Conservation (phyloP, 1,140 invertebrate genomes). For the Neodiprion pinetum region DNA sequence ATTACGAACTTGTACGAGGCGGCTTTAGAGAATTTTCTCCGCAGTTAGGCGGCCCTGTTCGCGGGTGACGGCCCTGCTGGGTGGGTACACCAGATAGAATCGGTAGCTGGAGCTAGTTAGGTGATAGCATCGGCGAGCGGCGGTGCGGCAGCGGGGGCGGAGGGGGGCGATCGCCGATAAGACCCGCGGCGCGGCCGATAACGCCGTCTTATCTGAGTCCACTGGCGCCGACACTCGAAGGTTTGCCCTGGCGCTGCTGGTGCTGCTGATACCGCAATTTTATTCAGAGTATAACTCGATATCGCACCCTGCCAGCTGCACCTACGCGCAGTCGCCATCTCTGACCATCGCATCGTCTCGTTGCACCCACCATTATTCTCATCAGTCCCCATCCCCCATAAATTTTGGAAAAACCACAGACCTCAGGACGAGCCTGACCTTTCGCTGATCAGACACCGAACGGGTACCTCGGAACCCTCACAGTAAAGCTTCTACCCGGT, state of each 20-base stretch:
- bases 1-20: no score
- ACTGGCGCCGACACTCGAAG: conserved; percentile 62
- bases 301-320: conserved; percentile 30
- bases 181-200: conserved; percentile 56
- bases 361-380: neutral
- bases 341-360: conserved; percentile 20
- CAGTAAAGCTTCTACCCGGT: no score
- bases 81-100: conserved; percentile 59
- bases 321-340: conserved; percentile 30
- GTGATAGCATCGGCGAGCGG: conserved; percentile 59
- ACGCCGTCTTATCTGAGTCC: conserved; percentile 60
- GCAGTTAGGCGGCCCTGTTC: conserved; percentile 46
- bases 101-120: conserved; percentile 64
- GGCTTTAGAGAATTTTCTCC: conserved; percentile 19
- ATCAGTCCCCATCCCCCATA: no score
- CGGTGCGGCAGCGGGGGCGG: conserved; percentile 43
- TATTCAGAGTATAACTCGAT: conserved; percentile 5
- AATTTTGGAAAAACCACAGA: no score
- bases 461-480: no score
- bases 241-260: conserved; percentile 37
- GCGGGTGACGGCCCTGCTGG: conserved; percentile 53
- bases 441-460: no score
- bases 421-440: no score
- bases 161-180: conserved; percentile 58
- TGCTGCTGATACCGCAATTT: conserved; percentile 28